Conservation (phyloP, 2,888 invertebrate genomes). For the Arctia plantaginis region DNA sequence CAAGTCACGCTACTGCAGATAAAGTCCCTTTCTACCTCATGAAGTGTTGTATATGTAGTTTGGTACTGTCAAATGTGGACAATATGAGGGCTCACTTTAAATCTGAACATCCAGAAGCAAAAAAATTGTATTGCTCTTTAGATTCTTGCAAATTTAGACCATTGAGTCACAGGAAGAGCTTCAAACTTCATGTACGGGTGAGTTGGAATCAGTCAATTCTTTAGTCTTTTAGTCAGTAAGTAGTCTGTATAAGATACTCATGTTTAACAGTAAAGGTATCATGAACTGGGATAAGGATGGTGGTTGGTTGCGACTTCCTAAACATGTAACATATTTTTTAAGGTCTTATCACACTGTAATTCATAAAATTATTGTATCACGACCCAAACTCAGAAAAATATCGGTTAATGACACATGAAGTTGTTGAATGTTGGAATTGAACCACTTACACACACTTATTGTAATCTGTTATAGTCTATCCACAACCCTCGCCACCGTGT, state of each 20-base stretch:
- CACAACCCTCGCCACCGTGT: conserved; percentile 58
- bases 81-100: conserved; percentile 76
- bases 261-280: too few relatives aligned
- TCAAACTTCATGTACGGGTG: conserved; percentile 80
- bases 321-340: too few relatives aligned
- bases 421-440: too few relatives aligned
- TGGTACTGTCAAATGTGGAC: conserved; percentile 66
- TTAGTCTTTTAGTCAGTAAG: conserved; percentile 36
- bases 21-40: conserved; percentile 61
- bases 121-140: conserved; percentile 75
- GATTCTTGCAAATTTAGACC: conserved; percentile 76
- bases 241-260: too few relatives aligned
- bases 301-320: too few relatives aligned
- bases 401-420: too few relatives aligned
- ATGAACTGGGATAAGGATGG: too few relatives aligned
- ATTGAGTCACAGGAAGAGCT: conserved; percentile 77
- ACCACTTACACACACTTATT: neutral
- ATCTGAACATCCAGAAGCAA: conserved; percentile 70
- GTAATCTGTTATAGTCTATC: conserved; percentile 48
- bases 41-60: conserved; percentile 77
- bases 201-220: conserved; percentile 18
- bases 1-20: conserved; percentile 61
- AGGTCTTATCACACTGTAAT: too few relatives aligned
- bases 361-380: too few relatives aligned
- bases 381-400: too few relatives aligned